phyloP scores from a whole-genome alignment of 2,888 invertebrate species.

The Apodemia mormo region DNA sequence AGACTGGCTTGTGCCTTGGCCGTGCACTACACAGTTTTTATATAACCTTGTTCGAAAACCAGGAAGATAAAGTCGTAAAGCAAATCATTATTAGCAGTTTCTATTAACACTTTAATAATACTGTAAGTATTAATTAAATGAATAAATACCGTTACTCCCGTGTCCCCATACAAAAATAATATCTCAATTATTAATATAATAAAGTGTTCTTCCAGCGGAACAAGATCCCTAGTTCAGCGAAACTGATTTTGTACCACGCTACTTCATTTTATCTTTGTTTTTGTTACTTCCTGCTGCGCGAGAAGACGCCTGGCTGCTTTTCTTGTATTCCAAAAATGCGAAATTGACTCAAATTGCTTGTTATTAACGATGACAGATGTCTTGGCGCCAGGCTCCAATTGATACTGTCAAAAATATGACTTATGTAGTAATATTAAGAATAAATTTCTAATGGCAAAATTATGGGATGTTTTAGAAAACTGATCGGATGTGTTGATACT shows the following conservation, averaged over 20 bases:
- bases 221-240: neutral
- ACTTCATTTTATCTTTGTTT: constrained; percentile 74
- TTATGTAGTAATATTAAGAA: constrained; percentile 40
- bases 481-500: constrained; percentile 75
- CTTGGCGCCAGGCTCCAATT: constrained; percentile 66
- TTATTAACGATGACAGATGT: constrained; percentile 81
- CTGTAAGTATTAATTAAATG: too few species aligned
- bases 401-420: constrained; percentile 40
- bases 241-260: constrained; percentile 61
- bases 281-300: constrained; percentile 74
- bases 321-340: constrained; percentile 74
- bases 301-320: constrained; percentile 71
- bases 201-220: constrained; percentile 1
- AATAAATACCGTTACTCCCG: too few species aligned
- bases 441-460: constrained; percentile 36
- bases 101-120: too few species aligned
- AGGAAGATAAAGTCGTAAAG: too few species aligned
- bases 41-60: too few species aligned
- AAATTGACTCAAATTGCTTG: constrained; percentile 80
- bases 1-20: too few species aligned
- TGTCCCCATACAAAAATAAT: too few species aligned
- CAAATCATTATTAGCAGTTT: too few species aligned
- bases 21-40: too few species aligned
- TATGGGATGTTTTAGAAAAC: constrained; percentile 47
- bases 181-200: too few species aligned